A percentile compares a stretch with the other conserved stretches of the same genome.
phyloP scores from a whole-genome alignment of 2,113 vertebrate species.

The Paracanthobrama guichenoti region DNA sequence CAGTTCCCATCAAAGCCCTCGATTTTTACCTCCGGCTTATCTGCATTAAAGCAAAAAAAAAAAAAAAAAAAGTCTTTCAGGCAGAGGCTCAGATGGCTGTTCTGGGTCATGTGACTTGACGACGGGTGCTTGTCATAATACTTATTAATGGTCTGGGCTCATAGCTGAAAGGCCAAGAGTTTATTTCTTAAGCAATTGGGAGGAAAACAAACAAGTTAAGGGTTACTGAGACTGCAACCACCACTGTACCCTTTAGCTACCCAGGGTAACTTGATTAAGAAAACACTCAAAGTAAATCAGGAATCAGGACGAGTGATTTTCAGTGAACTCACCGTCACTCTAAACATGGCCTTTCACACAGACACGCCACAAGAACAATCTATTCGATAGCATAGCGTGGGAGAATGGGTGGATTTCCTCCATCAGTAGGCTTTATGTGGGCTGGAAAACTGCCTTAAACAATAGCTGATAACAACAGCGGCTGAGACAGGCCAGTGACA shows the following conservation, averaged over 20 bases:
- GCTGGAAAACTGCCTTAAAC: conserved; percentile 14
- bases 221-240: conserved; percentile 30
- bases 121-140: conserved; percentile 21
- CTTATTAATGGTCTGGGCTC: conserved; percentile 32
- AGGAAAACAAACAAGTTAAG: conserved; percentile 17
- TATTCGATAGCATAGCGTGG: not conserved
- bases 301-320: conserved; percentile 43
- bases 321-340: not conserved
- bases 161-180: conserved; percentile 40
- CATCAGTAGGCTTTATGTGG: not conserved
- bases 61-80: not conserved
- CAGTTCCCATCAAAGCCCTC: conserved; percentile 97
- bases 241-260: conserved; percentile 34
- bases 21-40: conserved; percentile 93
- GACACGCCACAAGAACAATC: not conserved
- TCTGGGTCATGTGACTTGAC: not conserved
- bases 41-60: conserved; percentile 76
- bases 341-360: not conserved
- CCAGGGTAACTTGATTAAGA: conserved; percentile 43
- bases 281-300: conserved; percentile 39
- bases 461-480: conserved; percentile 2
- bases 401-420: conserved; percentile 33
- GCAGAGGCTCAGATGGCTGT: not conserved
- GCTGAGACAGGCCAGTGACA: conserved; percentile 31
- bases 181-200: conserved; percentile 20